These are phyloP conservation scores for Acanthisitta chloris DNA, from an alignment of 2,113 vertebrate genomes.

Conservation along the genomic window DNA sequence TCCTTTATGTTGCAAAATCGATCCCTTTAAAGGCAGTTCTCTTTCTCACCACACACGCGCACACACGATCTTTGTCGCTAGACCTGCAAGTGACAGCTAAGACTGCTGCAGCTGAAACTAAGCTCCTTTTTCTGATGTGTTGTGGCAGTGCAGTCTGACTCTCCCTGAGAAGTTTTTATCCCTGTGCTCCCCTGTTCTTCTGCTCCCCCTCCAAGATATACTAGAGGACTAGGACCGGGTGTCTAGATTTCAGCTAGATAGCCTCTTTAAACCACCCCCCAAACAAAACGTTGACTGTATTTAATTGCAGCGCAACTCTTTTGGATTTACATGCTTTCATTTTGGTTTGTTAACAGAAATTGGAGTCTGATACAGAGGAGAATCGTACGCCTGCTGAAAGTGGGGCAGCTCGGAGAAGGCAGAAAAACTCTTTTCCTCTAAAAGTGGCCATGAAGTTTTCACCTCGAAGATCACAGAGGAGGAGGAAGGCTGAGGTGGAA, in stretches of 20 bases:
- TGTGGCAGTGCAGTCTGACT: rapidly evolving
- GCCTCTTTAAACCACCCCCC: neutral
- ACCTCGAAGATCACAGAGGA: slow-evolving; percentile 56
- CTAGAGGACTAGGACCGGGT: neutral
- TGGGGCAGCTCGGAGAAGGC: slow-evolving; percentile 45
- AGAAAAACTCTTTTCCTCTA: slow-evolving; percentile 59
- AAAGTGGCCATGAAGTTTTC: slow-evolving; percentile 90
- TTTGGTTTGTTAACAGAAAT: slow-evolving; percentile 59
- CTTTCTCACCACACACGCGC: neutral
- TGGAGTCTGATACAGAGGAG: slow-evolving; percentile 34
- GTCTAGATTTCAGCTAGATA: neutral
- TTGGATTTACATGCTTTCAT: neutral
- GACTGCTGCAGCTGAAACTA: neutral
- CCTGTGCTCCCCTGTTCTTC: rapidly evolving
- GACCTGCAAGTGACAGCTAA: neutral
- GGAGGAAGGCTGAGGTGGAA: slow-evolving; percentile 49
- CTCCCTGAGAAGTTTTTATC: neutral
- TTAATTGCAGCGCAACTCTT: neutral
- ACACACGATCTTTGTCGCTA: neutral
- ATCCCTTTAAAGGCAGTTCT: neutral
- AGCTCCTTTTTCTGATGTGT: neutral
- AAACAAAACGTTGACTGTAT: neutral
- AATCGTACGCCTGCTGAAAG: neutral
- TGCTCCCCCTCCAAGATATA: neutral
- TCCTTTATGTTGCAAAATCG: neutral